Percentiles rank a stretch among this genome's conserved stretches.
Evolutionary conservation across 1,140 invertebrate genomes (phyloP).

Genomic region (Oryctes rhinoceros): DNA sequence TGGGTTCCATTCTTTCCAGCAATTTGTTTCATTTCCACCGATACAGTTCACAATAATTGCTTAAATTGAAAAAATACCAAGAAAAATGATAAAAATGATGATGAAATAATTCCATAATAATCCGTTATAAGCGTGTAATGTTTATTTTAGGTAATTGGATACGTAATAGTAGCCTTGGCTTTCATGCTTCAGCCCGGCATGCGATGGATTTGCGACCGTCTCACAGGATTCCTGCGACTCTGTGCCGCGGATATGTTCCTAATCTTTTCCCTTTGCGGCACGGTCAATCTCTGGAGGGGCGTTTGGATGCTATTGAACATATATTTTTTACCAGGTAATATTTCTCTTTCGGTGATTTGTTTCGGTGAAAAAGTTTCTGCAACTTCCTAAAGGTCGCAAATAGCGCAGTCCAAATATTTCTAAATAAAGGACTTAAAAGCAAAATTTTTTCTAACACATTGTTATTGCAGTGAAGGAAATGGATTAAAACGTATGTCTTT

Average conservation of each 20-base stretch:
- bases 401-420: too few species aligned
- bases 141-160: conserved; percentile 75
- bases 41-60: background rate
- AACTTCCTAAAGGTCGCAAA: too few species aligned
- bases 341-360: background rate
- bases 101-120: conserved; percentile 7
- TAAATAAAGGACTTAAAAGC: too few species aligned
- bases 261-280: conserved; percentile 79
- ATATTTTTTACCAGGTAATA: conserved; percentile 79
- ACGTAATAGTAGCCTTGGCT: conserved; percentile 73
- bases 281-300: conserved; percentile 87
- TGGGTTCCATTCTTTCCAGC: background rate
- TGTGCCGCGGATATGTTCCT: conserved; percentile 78
- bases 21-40: background rate
- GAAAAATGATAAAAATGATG: background rate
- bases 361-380: background rate
- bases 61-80: conserved; percentile 30
- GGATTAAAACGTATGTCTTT: too few species aligned
- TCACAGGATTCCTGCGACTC: conserved; percentile 72
- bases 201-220: conserved; percentile 70
- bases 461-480: too few species aligned
- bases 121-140: background rate
- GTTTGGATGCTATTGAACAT: conserved; percentile 82
- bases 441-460: too few species aligned
- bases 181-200: conserved; percentile 78